Evolutionary conservation across 2,888 invertebrate species (phyloP), one percentile per base, ranked within the genome.

Genomic region (Drosophila anceps): DNA sequence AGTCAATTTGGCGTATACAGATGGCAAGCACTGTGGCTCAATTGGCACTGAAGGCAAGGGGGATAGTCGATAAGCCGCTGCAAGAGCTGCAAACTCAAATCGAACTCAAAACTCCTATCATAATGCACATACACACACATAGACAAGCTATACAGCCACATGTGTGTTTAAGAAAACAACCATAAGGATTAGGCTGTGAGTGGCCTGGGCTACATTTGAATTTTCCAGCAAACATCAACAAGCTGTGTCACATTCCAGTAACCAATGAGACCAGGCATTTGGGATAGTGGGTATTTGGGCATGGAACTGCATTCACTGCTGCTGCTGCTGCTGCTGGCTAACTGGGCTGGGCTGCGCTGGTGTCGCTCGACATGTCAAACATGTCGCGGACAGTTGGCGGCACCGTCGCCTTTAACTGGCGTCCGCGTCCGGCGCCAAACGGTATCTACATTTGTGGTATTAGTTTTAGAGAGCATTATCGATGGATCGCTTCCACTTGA

Each of bases 351-450:
- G 62, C 64, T 58, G 33, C 43, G 35, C 64, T 69, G 65, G 87
- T 86, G 84, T 85, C 84, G 89, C 81, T 81, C 72, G 84, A 81
- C 83, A 87, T 91, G 91, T 91, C 91, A 91, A 86, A 91, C 86
- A 82, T 80, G 91, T 81, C 91, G 91, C 91, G 92, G 91, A 91
- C 90, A 77, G 82, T 88, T 91, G 91, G 91, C 92, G 92, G 91
- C 92, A 85, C 81, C 77, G 90, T 79, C 81, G 87, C 75, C 79
- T 79, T 82, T 77, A 82, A 83, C 82, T 81, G 76, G 74, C 78
- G 75, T 72, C 75, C 73, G 73, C 76, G 91, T 81, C 81, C 82
- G 91, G 91, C 91, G 91, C 91, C 91, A 92, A 84, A 62, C 69
- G 84, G 84, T 92, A 92, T 92, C 91, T 84, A 79, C 85, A 50